Evolutionary conservation across 2,113 vertebrate genomes (phyloP).

Genomic region (Rhinolophus ferrumequinum): DNA sequence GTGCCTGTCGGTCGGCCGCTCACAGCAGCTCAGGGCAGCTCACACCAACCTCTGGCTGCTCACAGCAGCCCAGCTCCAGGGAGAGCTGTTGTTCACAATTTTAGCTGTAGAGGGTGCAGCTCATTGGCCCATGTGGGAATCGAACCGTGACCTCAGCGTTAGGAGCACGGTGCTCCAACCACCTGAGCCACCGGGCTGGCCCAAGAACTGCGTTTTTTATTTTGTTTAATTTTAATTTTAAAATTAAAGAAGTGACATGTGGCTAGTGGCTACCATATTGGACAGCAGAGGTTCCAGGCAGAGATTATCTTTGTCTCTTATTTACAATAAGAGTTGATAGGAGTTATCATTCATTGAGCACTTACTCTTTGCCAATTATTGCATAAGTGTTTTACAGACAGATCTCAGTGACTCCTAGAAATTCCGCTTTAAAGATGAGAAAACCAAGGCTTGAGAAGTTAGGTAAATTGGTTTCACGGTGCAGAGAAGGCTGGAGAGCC

Average conservation of each 20-base stretch:
- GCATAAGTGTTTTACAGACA: background rate
- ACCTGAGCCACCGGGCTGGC: too few species aligned
- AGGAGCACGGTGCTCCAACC: too few species aligned
- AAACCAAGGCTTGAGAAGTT: background rate
- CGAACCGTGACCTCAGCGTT: too few species aligned
- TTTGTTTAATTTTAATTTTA: background rate
- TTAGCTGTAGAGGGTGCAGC: too few species aligned
- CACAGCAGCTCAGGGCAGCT: too few species aligned
- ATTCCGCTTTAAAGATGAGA: slow-evolving; percentile 15
- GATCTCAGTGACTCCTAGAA: slow-evolving; percentile 14
- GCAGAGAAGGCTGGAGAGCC: background rate
- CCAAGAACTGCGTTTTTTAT: background rate
- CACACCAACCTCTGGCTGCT: too few species aligned
- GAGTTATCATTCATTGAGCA: slow-evolving; percentile 3
- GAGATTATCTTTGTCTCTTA: background rate
- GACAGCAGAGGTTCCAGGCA: background rate
- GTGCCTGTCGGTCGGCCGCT: too few species aligned
- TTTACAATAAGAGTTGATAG: background rate
- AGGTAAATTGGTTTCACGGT: background rate
- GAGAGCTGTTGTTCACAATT: too few species aligned
- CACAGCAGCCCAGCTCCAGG: too few species aligned
- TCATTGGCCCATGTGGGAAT: too few species aligned
- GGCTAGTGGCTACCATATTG: background rate
- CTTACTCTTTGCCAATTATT: background rate
- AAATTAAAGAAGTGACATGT: background rate